phyloP scores from a whole-genome alignment of 1,140 invertebrate species.

The Magallana ariakensis region DNA sequence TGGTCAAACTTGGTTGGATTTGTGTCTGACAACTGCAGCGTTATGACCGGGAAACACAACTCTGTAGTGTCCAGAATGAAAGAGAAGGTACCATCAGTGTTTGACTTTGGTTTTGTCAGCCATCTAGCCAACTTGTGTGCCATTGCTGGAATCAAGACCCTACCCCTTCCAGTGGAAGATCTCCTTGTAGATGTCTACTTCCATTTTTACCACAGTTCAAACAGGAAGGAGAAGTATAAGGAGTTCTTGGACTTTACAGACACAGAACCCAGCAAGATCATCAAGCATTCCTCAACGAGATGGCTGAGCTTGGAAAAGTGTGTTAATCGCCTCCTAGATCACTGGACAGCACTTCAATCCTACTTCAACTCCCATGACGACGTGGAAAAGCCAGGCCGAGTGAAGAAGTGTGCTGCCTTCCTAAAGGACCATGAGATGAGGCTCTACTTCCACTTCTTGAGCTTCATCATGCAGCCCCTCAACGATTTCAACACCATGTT shows the following conservation, averaged over 20 bases:
- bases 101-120: slow-evolving; percentile 56
- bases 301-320: slow-evolving; percentile 58
- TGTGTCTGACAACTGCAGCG: slow-evolving; percentile 41
- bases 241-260: slow-evolving; percentile 60
- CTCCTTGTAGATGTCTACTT: slow-evolving; percentile 54
- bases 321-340: slow-evolving; percentile 48
- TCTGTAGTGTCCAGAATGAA: slow-evolving; percentile 56
- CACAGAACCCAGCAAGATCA: slow-evolving; percentile 55
- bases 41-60: slow-evolving; percentile 58
- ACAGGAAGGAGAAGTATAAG: slow-evolving; percentile 53
- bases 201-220: slow-evolving; percentile 57
- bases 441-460: slow-evolving; percentile 47
- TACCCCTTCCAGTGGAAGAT: slow-evolving; percentile 53
- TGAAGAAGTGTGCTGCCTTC: not conserved
- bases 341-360: slow-evolving; percentile 52
- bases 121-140: slow-evolving; percentile 59
- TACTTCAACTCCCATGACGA: slow-evolving; percentile 53
- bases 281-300: slow-evolving; percentile 54
- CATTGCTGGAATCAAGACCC: slow-evolving; percentile 46
- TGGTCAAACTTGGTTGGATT: not conserved
- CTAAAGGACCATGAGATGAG: slow-evolving; percentile 41
- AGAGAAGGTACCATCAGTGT: slow-evolving; percentile 45
- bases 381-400: slow-evolving; percentile 48
- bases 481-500: slow-evolving; percentile 60
- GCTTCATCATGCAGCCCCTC: slow-evolving; percentile 46